These are phyloP conservation scores for Patiria pectinifera DNA, from an alignment of 53 echinoderm and acorn worm species.

Conservation along the genomic window DNA sequence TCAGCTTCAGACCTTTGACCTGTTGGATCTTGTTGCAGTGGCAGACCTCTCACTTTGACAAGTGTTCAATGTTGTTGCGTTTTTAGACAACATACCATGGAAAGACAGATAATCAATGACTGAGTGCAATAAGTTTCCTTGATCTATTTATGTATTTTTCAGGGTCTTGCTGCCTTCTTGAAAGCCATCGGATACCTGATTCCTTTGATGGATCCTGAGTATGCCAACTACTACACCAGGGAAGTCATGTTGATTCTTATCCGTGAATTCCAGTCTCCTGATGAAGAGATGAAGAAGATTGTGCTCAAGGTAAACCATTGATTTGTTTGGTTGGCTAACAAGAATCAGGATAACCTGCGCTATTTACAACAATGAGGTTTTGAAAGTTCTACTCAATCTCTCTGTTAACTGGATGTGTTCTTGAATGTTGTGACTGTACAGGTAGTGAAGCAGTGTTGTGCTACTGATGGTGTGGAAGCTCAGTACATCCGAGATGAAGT, in stretches of 20 bases:
- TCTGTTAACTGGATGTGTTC: too few relatives aligned
- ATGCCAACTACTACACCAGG: conserved; percentile 99
- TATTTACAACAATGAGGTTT: too few relatives aligned
- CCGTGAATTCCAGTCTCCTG: conserved; percentile 99
- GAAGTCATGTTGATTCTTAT: conserved; percentile 99
- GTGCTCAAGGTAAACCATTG: conserved; percentile 88
- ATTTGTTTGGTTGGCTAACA: neutral
- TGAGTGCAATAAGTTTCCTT: neutral
- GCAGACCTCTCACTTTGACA: too few relatives aligned
- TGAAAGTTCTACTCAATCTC: too few relatives aligned
- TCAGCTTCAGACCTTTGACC: too few relatives aligned
- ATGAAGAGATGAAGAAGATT: conserved; percentile 99
- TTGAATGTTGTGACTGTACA: conserved; percentile 5
- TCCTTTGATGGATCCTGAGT: conserved; percentile 99
- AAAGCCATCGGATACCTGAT: conserved; percentile 99
- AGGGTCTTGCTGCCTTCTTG: conserved; percentile 99
- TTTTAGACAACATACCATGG: too few relatives aligned
- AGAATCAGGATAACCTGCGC: neutral
- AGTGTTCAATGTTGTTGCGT: too few relatives aligned
- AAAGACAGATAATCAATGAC: neutral
- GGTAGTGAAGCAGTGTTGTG: conserved; percentile 99
- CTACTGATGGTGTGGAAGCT: conserved; percentile 99
- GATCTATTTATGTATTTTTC: neutral
- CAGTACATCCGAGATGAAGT: conserved; percentile 98
- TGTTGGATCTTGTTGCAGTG: too few relatives aligned